phyloP scores from a whole-genome alignment of 2,888 invertebrate species.

The Tipula vernalis region DNA sequence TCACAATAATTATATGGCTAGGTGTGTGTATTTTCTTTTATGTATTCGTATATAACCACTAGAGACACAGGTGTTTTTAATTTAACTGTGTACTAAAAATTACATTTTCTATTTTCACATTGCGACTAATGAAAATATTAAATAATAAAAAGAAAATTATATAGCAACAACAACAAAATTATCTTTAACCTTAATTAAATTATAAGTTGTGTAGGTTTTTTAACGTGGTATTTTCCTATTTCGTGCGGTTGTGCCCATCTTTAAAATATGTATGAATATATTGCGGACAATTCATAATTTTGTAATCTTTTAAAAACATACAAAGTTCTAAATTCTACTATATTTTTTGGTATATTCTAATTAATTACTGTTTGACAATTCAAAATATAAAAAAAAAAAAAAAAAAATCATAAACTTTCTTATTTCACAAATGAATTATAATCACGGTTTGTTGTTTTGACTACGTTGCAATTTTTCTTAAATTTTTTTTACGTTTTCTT shows the following conservation, averaged over 20 bases:
- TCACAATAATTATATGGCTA: neutral
- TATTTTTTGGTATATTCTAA: neutral
- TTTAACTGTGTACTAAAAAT: neutral
- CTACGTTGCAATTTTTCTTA: neutral
- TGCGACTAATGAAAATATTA: neutral
- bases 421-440: neutral
- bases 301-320: neutral
- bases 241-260: too few species aligned
- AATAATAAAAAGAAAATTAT: neutral
- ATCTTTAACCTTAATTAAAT: neutral
- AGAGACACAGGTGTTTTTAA: neutral
- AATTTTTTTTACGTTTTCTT: neutral
- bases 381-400: neutral
- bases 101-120: neutral
- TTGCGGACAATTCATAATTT: neutral
- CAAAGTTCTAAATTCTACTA: neutral
- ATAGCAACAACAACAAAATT: neutral
- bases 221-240: neutral
- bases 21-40: neutral
- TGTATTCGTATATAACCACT: neutral
- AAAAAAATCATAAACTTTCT: neutral
- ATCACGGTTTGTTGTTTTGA: neutral
- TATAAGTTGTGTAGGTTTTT: neutral
- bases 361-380: neutral
- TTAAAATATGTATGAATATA: neutral